phyloP scores from a whole-genome alignment of 37 sponge, comb jelly and placozoan species.

The Chondrosia reniformis region DNA sequence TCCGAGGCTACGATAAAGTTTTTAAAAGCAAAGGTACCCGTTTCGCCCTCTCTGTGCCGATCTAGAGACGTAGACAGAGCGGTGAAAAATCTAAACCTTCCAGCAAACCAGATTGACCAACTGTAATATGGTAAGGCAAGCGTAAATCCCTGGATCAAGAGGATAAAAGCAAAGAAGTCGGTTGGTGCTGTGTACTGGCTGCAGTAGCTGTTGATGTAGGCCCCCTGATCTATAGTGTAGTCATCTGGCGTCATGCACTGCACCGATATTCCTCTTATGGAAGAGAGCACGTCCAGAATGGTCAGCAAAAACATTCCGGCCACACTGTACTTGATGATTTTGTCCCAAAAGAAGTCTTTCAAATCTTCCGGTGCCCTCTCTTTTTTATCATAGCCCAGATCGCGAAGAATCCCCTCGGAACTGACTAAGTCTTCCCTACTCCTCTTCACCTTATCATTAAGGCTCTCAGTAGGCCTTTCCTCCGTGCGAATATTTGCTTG shows the following conservation, averaged over 20 bases:
- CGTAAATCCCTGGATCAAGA: slow-evolving; percentile 32
- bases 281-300: slow-evolving; percentile 39
- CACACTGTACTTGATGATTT: slow-evolving; percentile 12
- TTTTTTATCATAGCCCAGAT: no score
- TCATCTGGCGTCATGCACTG: slow-evolving; percentile 43
- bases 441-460: no score
- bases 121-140: slow-evolving; percentile 53
- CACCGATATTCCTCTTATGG: slow-evolving; percentile 29
- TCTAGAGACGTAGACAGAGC: slow-evolving; percentile 31
- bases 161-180: slow-evolving; percentile 33
- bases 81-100: slow-evolving; percentile 52
- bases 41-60: slow-evolving; percentile 34
- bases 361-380: no score
- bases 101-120: slow-evolving; percentile 51
- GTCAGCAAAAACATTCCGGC: slow-evolving; percentile 35
- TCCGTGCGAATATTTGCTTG: no score
- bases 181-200: slow-evolving; percentile 21
- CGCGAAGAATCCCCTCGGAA: no score
- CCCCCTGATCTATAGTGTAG: slow-evolving; percentile 18
- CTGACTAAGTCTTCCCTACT: no score
- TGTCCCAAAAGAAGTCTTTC: slow-evolving; percentile 53
- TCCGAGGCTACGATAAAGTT: slow-evolving; percentile 37
- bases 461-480: no score
- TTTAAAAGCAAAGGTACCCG: slow-evolving; percentile 31
- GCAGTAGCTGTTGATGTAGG: slow-evolving; percentile 43